Percentiles rank a stretch among this genome's conserved stretches.
These are phyloP conservation scores for Pampusana beccarii DNA, from an alignment of 2,113 vertebrate genomes.

Conservation along the genomic window DNA sequence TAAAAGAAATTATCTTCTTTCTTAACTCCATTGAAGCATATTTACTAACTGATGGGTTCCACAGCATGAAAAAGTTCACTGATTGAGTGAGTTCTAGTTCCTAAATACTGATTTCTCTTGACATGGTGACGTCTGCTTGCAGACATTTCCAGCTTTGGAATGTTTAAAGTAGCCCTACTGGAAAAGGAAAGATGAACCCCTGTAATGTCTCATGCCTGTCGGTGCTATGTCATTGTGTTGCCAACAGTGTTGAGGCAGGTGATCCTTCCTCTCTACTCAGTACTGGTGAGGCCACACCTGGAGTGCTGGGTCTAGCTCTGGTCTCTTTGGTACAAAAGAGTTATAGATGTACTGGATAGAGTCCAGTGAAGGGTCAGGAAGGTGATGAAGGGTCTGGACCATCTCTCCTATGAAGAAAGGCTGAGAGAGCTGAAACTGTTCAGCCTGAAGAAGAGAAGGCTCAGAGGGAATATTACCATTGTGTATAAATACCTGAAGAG, in stretches of 20 bases:
- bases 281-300: too few species aligned
- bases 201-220: neutral
- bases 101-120: neutral
- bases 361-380: too few species aligned
- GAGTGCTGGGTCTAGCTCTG: too few species aligned
- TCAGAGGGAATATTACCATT: too few species aligned
- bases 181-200: neutral
- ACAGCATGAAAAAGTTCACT: neutral
- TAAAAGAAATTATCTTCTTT: neutral
- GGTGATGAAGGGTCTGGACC: too few species aligned
- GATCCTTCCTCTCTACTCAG: too few species aligned
- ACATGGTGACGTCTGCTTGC: neutral
- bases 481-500: too few species aligned
- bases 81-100: neutral
- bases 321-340: too few species aligned
- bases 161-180: neutral
- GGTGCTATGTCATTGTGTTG: neutral
- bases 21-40: neutral
- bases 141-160: neutral
- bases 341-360: too few species aligned
- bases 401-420: too few species aligned
- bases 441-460: too few species aligned
- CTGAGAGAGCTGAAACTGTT: too few species aligned
- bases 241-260: neutral
- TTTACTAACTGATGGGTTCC: neutral